These are phyloP conservation scores for Spondyliosoma cantharus DNA, from an alignment of 2,797 vertebrate species.

Conservation along the genomic window DNA sequence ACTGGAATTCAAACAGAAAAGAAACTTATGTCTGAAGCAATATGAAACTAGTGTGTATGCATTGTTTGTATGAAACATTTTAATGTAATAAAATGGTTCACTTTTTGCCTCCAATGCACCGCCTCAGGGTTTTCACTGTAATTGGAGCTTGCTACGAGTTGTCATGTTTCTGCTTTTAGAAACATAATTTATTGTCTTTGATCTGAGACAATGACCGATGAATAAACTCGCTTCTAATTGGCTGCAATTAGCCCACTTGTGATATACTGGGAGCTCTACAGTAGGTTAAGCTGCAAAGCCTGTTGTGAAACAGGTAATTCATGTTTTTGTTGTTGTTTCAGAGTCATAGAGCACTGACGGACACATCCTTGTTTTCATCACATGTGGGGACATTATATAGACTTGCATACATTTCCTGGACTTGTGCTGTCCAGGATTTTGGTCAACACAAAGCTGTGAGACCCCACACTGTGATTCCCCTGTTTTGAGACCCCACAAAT, in stretches of 20 bases:
- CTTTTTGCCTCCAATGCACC: conserved; percentile 79
- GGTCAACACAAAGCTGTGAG: too few species aligned
- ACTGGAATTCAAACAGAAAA: conserved; percentile 87
- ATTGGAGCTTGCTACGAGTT: conserved; percentile 5
- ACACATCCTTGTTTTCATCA: too few species aligned
- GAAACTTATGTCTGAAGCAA: conserved; percentile 92
- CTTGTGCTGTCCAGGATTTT: too few species aligned
- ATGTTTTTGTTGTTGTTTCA: neutral
- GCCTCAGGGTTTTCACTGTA: conserved; percentile 32
- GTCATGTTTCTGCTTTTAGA: conserved; percentile 27
- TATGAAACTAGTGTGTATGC: conserved; percentile 98
- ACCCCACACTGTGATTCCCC: too few species aligned
- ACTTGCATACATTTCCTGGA: too few species aligned
- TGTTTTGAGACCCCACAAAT: too few species aligned
- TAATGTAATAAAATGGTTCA: conserved; percentile 89
- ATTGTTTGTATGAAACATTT: conserved; percentile 97
- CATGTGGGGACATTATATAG: too few species aligned
- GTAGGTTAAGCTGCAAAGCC: conserved; percentile 22
- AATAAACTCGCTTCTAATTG: conserved; percentile 35
- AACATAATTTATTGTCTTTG: conserved; percentile 22
- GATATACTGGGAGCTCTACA: neutral
- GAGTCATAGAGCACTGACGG: neutral
- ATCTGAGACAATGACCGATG: conserved; percentile 15
- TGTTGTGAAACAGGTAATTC: conserved; percentile 50
- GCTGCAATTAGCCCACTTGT: conserved; percentile 13